Base-by-base conservation (phyloP, 1,140 invertebrate genomes). In the Pseudomyrmex pallidus region DNA sequence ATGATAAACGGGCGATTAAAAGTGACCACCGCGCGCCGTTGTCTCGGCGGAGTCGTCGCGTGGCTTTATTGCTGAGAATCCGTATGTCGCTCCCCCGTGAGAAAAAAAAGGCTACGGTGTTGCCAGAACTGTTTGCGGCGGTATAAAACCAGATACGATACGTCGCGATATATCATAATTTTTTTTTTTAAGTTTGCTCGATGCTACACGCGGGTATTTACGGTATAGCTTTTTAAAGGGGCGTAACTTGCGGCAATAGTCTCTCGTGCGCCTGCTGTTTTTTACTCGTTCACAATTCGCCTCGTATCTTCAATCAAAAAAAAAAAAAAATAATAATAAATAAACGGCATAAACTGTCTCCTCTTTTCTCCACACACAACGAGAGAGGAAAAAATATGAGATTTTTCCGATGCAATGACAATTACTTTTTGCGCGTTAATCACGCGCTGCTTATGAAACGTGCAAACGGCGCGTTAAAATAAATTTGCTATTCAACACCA, bases 1-100 rank as follows among this genome's bases (percentile, higher is more conserved):
- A 85, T 83, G 84, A 83, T 74, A 85, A 87, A 87, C 74, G 85
- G 64, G 17, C 63, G 70, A 87, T 85, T 87, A 87, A 84, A 86
- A 84, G 82, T 86, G 85, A 84, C 68, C 74, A 70, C 35, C 35
- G 59, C 46, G 77, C 68, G 35, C 35, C 35, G 68, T 64, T 74
- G 82, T 63, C 74, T 70, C 82, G 62, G 48, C 73, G 68, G 74
- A 84, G 74, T 78, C 85, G 82, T 70, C 73, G 82, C 66, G 82
- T 52, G 56, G 84, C 74, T 84, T 86, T 86, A 84, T 80, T 63
- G 62, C 62, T 50, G 56, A 54, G 77, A 82, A 74, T 63, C 59
- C 44, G 83, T 70, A 64, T 15, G 52, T 72, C 20, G 76, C 57
- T 72, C 10, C 61, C 44, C 56, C 35, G 9, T 46, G 25, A 70